Evolutionary conservation across 2,797 vertebrate species (phyloP).

Genomic region (Brotula barbata): DNA sequence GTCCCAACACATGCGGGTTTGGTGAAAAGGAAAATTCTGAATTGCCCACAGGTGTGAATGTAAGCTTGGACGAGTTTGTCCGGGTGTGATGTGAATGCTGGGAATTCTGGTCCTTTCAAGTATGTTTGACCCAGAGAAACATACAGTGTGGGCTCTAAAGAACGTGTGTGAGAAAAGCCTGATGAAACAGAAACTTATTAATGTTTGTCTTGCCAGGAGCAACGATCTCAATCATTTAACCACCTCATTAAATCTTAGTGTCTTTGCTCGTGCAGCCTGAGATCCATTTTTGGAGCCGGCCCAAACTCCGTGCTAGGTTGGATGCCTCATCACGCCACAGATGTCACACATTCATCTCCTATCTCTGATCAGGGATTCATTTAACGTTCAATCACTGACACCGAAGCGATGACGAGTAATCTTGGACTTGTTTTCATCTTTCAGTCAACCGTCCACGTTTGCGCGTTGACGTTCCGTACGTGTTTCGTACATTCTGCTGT

Average conservation of each 20-base stretch:
- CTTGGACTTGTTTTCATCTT: conserved; percentile 47
- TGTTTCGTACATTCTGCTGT: conserved; percentile 56
- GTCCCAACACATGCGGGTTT: too few species aligned
- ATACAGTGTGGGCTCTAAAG: conserved; percentile 10
- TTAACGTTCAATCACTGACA: conserved; percentile 47
- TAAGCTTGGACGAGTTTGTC: too few species aligned
- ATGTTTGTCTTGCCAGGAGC: conserved; percentile 42
- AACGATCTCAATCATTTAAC: conserved; percentile 50
- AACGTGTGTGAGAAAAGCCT: conserved; percentile 3
- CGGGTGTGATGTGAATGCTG: too few species aligned
- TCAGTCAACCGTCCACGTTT: conserved; percentile 58
- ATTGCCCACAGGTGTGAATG: too few species aligned
- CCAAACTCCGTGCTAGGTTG: conserved; percentile 36
- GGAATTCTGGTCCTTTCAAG: too few species aligned
- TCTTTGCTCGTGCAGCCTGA: conserved; percentile 38
- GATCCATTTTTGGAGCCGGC: conserved; percentile 40
- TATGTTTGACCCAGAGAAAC: conserved; percentile 8
- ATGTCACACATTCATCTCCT: conserved; percentile 43
- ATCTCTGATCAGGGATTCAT: conserved; percentile 53
- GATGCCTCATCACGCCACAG: conserved; percentile 41
- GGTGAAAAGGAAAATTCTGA: too few species aligned
- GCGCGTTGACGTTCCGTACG: conserved; percentile 47
- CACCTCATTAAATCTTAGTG: conserved; percentile 44
- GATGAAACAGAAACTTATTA: conserved; percentile 41
- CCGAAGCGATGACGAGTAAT: too few species aligned